A percentile compares a stretch with the other conserved stretches of the same genome.
Evolutionary conservation across 2,113 vertebrate genomes (phyloP).

Genomic region (Tinamus guttatus): DNA sequence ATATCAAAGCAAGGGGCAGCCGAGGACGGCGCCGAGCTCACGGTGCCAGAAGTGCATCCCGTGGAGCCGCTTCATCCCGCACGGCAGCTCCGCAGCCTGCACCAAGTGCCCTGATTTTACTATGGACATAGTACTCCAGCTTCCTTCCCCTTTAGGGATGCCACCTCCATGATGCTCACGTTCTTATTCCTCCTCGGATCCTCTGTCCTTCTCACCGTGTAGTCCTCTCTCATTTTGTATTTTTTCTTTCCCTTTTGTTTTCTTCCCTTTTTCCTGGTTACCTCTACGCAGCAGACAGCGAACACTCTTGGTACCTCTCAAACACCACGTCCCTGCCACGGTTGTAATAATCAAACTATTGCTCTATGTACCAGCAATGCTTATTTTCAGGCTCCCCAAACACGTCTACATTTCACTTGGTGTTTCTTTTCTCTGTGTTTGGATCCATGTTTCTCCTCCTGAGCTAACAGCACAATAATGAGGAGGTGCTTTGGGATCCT

Average conservation of each 20-base stretch:
- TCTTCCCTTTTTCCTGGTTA: neutral
- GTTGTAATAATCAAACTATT: neutral
- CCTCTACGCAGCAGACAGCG: neutral
- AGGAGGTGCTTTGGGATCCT: neutral
- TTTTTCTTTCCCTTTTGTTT: neutral
- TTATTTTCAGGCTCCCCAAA: neutral
- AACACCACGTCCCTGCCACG: neutral
- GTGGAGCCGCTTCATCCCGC: neutral
- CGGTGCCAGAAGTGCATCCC: neutral
- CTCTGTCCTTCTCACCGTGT: neutral
- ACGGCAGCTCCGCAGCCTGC: neutral
- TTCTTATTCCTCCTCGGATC: neutral
- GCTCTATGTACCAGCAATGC: neutral
- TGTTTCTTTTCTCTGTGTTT: neutral
- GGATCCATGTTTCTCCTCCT: neutral
- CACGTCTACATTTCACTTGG: neutral
- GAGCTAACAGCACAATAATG: rapidly evolving
- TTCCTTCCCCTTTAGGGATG: neutral
- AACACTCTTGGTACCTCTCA: neutral
- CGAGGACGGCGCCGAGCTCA: neutral
- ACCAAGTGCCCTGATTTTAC: neutral
- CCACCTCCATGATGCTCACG: neutral
- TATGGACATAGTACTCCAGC: neutral
- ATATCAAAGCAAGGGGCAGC: constrained; percentile 7
- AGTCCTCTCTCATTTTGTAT: neutral